These are phyloP conservation scores for Drosophila lacertosa DNA, from an alignment of 1,140 invertebrate species.

Conservation along the genomic window DNA sequence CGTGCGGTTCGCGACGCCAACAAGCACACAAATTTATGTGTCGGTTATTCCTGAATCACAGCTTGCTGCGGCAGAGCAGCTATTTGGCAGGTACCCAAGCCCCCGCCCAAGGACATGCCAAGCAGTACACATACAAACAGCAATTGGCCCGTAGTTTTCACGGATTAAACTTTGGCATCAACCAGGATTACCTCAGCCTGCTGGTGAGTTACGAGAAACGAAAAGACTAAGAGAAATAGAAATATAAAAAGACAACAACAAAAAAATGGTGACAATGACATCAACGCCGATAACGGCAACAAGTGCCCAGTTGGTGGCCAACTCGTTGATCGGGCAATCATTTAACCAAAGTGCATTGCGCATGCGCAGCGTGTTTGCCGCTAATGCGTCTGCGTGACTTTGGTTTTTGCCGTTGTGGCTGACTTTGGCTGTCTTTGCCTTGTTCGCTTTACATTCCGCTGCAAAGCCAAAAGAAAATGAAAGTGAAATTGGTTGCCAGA, in stretches of 20 bases:
- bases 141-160: conserved; percentile 58
- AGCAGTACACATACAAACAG: conserved; percentile 20
- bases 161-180: conserved; percentile 61
- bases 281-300: conserved; percentile 10
- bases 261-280: conserved; percentile 32
- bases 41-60: conserved; percentile 57
- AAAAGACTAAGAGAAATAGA: not conserved
- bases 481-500: conserved; percentile 71
- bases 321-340: conserved; percentile 38
- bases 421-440: conserved; percentile 17
- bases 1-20: conserved; percentile 71
- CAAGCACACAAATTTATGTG: conserved; percentile 70
- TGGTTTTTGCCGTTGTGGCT: conserved; percentile 49
- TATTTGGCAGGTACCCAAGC: not conserved
- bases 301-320: conserved; percentile 19
- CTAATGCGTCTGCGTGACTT: conserved; percentile 76
- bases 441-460: conserved; percentile 59
- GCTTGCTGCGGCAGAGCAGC: conserved; percentile 32
- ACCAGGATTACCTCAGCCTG: conserved; percentile 67
- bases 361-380: conserved; percentile 59
- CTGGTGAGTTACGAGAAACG: conserved; percentile 55
- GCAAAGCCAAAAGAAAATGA: conserved; percentile 73
- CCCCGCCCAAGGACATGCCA: not conserved
- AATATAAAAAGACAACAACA: not conserved
- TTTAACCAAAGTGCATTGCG: conserved; percentile 67